These are phyloP conservation scores for Onychomys arenicola DNA, from an alignment of 2,797 vertebrate species.

Conservation along the genomic window DNA sequence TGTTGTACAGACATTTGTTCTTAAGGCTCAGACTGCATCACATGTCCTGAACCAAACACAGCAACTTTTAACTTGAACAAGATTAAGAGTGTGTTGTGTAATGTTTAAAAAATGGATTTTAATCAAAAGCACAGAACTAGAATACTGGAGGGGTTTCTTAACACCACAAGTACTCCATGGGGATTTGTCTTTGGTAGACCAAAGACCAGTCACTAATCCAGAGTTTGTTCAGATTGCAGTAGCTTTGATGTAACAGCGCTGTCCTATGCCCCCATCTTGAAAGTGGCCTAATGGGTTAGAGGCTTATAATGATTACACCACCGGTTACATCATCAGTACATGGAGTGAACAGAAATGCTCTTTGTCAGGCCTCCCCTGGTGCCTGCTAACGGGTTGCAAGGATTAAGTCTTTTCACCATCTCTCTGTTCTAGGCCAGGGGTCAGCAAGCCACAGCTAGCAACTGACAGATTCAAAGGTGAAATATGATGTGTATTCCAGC, in stretches of 20 bases:
- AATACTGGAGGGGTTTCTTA: slow-evolving; percentile 15
- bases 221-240: slow-evolving; percentile 46
- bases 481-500: background rate
- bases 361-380: slow-evolving; percentile 51
- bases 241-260: background rate
- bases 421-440: slow-evolving; percentile 38
- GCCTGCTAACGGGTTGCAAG: background rate
- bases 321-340: slow-evolving; percentile 18
- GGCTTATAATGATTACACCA: slow-evolving; percentile 42
- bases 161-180: slow-evolving; percentile 23
- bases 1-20: slow-evolving; percentile 3
- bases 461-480: slow-evolving; percentile 23
- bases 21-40: background rate
- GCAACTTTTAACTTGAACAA: slow-evolving; percentile 46
- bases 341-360: slow-evolving; percentile 11
- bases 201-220: background rate
- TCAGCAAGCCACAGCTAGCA: slow-evolving; percentile 29
- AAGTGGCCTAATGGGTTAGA: slow-evolving; percentile 54
- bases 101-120: background rate
- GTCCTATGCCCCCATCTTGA: slow-evolving; percentile 55
- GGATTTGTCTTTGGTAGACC: slow-evolving; percentile 40
- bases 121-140: slow-evolving; percentile 37
- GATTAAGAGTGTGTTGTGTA: background rate
- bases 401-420: slow-evolving; percentile 53
- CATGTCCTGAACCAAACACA: background rate